Evolutionary conservation across 1,140 invertebrate genomes (phyloP).

Genomic region (Drosophila gunungcola): DNA sequence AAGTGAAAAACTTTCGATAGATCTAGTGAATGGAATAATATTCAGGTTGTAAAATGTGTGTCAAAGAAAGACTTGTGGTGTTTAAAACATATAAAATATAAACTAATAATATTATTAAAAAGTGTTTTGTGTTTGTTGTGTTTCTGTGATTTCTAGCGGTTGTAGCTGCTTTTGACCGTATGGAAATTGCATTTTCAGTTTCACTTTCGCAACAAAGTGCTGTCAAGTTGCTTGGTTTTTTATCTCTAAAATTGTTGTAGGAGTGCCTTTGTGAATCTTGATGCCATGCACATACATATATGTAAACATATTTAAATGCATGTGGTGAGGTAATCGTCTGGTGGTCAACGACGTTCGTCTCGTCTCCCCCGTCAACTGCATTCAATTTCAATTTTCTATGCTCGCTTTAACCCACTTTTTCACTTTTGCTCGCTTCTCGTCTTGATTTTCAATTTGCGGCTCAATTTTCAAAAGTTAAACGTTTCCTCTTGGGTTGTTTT

Average conservation of each 20-base stretch:
- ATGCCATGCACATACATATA: conserved; percentile 3
- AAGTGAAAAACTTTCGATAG: background rate
- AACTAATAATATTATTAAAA: too few relatives aligned
- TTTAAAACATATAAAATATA: too few relatives aligned
- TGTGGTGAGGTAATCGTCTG: conserved; percentile 44
- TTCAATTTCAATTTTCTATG: conserved; percentile 65
- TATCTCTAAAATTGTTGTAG: conserved; percentile 7
- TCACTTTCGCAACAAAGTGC: conserved; percentile 70
- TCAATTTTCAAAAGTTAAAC: conserved; percentile 73
- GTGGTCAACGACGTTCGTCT: conserved; percentile 20
- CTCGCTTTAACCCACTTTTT: conserved; percentile 77
- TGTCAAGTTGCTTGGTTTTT: conserved; percentile 28
- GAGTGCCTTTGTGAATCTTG: conserved; percentile 16
- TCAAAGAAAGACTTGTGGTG: too few relatives aligned
- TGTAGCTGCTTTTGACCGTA: conserved; percentile 20
- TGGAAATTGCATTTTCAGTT: conserved; percentile 56
- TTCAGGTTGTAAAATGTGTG: too few relatives aligned
- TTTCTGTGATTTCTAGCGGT: background rate
- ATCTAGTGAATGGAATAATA: too few relatives aligned
- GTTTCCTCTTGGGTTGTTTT: conserved; percentile 43
- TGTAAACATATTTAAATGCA: conserved; percentile 14
- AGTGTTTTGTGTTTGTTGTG: too few relatives aligned
- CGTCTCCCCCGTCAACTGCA: conserved; percentile 30
- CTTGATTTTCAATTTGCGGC: conserved; percentile 77
- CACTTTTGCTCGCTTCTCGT: conserved; percentile 63